Base-by-base conservation (phyloP, 2,888 invertebrate species). In the Therioaphis trifolii region DNA sequence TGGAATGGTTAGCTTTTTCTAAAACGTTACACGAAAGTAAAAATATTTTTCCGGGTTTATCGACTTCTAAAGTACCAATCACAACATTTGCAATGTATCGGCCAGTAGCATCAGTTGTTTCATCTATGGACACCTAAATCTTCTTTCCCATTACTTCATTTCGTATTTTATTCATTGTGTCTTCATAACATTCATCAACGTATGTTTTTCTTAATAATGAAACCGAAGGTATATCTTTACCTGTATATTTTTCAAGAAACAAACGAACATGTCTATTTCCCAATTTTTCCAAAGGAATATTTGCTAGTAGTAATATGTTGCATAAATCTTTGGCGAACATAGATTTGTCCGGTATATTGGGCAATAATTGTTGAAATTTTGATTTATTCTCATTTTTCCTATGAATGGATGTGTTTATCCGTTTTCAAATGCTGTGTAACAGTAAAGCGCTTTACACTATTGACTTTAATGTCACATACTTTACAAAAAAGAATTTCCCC, bases 161-260 rank as follows among this genome's bases (percentile, higher is more conserved):
- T 55, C 84, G 69, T 35, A 84, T 84, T 11, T 61, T 18, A 15
- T 75, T 40, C 66, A 85, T n/a, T 58, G 58, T 76, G n/a, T 63
- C 9, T 4, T 79, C 75, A 46, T 75, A 85, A 52, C 43, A 63
- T 43, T 69, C 58, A 12, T 68, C 29, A 12, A 79, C 52, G 35
- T 84, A 78, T 66, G n/a, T 85, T 84, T 85, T 84, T 24, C 82
- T 68, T 52, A 85, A 29, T 29, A 80, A 80, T 29, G 77, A 84
- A 68, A 80, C 75, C 15, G 15, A 71, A 49, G 80, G 84, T 18
- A 84, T n/a, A 52, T 63, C 29, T 58, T 66, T 71, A 49, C 72
- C 49, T 5, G 24, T 24, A 49, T 71, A 79, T 49, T 66, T 72
- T 71, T 84, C 68, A 24, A 84, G 43, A 63, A 84, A 75, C 15